Percentiles rank a stretch among this genome's conserved stretches.
Conservation (phyloP, 2,888 invertebrate genomes). For the Seira musarum region DNA sequence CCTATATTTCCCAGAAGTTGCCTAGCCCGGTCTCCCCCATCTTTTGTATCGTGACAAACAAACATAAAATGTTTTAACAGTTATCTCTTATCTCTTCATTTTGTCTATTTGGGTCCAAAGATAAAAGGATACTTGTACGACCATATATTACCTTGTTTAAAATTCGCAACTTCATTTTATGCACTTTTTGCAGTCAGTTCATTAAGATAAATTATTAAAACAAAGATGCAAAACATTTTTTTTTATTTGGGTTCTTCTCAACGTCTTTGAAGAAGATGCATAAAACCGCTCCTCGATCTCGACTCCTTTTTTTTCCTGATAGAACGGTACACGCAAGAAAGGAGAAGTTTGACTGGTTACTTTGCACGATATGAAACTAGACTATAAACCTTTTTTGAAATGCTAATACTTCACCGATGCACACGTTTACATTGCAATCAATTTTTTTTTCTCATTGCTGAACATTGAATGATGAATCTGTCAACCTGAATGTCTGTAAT, state of each 20-base stretch:
- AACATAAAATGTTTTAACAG: slow-evolving; percentile 9
- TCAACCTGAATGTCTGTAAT: not conserved
- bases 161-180: not conserved
- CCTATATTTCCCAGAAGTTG: not conserved
- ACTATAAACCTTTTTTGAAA: not conserved
- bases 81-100: not conserved
- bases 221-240: not conserved
- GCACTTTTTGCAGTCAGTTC: not conserved
- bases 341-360: slow-evolving; percentile 42
- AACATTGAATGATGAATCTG: slow-evolving; percentile 2
- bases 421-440: not conserved
- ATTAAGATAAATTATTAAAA: slow-evolving; percentile 10
- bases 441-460: not conserved
- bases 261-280: slow-evolving; percentile 11
- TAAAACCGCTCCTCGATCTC: not conserved
- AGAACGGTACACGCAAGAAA: slow-evolving; percentile 19
- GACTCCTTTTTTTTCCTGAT: not conserved
- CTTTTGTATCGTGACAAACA: not conserved
- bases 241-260: slow-evolving; percentile 9
- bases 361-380: not conserved
- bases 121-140: not conserved
- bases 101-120: not conserved
- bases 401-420: not conserved
- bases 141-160: slow-evolving; percentile 3
- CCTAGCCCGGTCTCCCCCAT: not conserved